Conservation (phyloP, 2,113 vertebrate species). For the Megaleporinus macrocephalus region DNA sequence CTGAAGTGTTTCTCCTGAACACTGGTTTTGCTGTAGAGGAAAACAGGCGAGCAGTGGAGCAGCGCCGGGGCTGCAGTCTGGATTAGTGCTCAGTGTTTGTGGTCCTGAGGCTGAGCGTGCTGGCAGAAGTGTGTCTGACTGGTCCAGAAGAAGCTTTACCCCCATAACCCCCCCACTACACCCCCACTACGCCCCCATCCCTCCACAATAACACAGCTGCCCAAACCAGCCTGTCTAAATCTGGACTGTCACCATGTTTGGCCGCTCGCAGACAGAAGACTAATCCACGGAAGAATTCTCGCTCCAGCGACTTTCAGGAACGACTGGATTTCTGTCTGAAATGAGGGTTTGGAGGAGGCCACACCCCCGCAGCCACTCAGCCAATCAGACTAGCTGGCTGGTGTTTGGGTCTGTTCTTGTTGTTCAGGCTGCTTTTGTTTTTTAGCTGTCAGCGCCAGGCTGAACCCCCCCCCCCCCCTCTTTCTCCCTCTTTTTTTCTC, state of each 20-base stretch:
- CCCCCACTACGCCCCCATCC: conserved; percentile 45
- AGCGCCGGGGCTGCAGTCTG: neutral
- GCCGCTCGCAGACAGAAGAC: conserved; percentile 70
- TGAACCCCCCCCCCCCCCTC: too few species aligned
- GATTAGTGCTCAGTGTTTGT: conserved; percentile 38
- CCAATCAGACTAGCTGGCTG: conserved; percentile 18
- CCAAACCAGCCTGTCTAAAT: conserved; percentile 64
- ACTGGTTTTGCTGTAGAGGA: too few species aligned
- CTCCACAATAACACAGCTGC: too few species aligned
- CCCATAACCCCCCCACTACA: neutral
- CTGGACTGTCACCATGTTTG: conserved; percentile 79
- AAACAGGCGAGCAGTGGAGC: too few species aligned
- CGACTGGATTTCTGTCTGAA: conserved; percentile 62
- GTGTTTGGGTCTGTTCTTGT: conserved; percentile 26
- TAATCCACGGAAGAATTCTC: conserved; percentile 77
- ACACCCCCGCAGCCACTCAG: neutral
- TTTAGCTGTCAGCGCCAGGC: neutral
- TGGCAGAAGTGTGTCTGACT: conserved; percentile 34
- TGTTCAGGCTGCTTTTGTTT: neutral
- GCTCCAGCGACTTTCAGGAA: conserved; percentile 60
- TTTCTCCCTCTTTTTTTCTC: neutral
- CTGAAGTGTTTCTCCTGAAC: too few species aligned
- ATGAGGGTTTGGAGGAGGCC: conserved; percentile 19
- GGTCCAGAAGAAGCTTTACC: conserved; percentile 38
- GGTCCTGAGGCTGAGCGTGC: conserved; percentile 59